A percentile compares a stretch with the other conserved stretches of the same genome.
These are phyloP conservation scores for Cloeon dipterum DNA, from an alignment of 2,888 invertebrate genomes.

Conservation along the genomic window DNA sequence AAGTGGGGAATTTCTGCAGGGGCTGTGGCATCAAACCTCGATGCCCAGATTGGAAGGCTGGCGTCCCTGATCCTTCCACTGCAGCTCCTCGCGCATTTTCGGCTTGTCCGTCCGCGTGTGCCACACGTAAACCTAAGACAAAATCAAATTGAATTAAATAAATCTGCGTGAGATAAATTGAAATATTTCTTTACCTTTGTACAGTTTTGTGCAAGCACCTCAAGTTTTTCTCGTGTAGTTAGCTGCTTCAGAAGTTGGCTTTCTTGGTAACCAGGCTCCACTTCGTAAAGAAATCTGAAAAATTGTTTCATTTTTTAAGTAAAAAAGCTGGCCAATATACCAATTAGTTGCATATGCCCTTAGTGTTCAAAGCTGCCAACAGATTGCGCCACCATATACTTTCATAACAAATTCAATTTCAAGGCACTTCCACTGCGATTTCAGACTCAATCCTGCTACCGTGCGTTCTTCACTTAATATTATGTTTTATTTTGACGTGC, in stretches of 20 bases:
- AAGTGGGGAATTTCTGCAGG: too few species aligned
- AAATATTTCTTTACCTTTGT: conserved; percentile 33
- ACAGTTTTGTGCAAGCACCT: conserved; percentile 77
- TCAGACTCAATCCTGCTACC: too few species aligned
- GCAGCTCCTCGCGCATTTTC: conserved; percentile 42
- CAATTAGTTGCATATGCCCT: too few species aligned
- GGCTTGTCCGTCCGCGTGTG: conserved; percentile 90
- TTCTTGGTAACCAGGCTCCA: conserved; percentile 75
- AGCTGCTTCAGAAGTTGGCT: conserved; percentile 59
- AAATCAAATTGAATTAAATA: background rate
- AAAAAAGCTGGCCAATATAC: too few species aligned
- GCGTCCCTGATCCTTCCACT: conserved; percentile 24
- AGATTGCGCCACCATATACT: too few species aligned
- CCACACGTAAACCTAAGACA: conserved; percentile 69
- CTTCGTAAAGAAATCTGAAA: conserved; percentile 50
- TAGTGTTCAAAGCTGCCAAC: too few species aligned
- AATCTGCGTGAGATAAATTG: background rate
- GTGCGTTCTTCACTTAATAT: too few species aligned
- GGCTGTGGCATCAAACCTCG: conserved; percentile 3
- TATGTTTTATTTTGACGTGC: too few species aligned
- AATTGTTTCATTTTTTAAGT: too few species aligned
- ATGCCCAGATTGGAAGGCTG: conserved; percentile 3
- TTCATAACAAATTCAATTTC: too few species aligned
- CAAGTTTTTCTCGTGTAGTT: conserved; percentile 43
- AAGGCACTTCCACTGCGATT: too few species aligned